phyloP scores from a whole-genome alignment of 1,140 invertebrate species.

The Coboldia fuscipes region DNA sequence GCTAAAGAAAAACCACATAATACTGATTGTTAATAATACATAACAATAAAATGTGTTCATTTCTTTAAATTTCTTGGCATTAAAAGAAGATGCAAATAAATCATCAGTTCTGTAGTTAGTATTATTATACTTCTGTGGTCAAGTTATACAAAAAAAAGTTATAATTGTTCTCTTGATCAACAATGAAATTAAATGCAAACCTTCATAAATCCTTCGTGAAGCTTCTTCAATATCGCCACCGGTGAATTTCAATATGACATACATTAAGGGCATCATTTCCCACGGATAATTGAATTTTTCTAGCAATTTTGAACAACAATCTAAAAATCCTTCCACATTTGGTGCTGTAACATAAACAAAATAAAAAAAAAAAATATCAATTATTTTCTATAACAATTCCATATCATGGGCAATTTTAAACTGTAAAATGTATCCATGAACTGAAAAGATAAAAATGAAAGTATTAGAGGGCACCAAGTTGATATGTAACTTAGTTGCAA shows the following conservation, averaged over 20 bases:
- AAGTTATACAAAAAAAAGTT: too few relatives aligned
- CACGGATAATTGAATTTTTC: constrained; percentile 46
- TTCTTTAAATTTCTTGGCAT: neutral
- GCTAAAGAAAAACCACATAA: too few relatives aligned
- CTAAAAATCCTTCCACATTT: constrained; percentile 33
- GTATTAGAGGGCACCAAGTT: too few relatives aligned
- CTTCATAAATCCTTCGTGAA: constrained; percentile 41
- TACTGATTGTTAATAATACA: too few relatives aligned
- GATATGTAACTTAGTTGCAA: too few relatives aligned
- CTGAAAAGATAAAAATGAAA: too few relatives aligned
- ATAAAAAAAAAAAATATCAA: constrained; percentile 12
- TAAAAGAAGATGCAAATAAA: neutral
- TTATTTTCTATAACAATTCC: too few relatives aligned
- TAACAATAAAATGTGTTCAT: too few relatives aligned
- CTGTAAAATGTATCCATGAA: too few relatives aligned
- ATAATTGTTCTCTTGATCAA: neutral
- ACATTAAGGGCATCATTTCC: constrained; percentile 49
- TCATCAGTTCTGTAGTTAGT: neutral
- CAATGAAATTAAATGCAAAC: constrained; percentile 15
- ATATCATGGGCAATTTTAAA: too few relatives aligned
- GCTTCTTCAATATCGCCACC: constrained; percentile 43
- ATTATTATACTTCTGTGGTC: too few relatives aligned
- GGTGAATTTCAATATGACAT: constrained; percentile 45
- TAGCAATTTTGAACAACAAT: constrained; percentile 42
- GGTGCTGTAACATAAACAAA: too few relatives aligned